phyloP scores from a whole-genome alignment of 2,888 invertebrate genomes.

The Tridacna gigas region DNA sequence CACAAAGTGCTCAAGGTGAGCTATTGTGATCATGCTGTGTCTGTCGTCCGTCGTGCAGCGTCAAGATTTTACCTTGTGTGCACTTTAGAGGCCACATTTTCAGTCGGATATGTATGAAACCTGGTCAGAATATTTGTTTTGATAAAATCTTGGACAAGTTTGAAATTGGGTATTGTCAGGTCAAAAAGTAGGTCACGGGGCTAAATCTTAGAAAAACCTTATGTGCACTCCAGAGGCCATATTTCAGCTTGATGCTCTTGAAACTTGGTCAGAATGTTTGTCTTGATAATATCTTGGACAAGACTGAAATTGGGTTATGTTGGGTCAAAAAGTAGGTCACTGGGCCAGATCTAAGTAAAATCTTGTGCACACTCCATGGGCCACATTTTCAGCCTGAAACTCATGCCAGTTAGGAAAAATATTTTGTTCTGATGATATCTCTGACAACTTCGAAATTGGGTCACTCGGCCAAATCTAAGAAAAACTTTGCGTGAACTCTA shows the following conservation, averaged over 20 bases:
- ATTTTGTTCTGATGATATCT: not conserved
- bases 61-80: not conserved
- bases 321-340: not conserved
- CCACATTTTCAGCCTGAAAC: not conserved
- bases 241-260: not conserved
- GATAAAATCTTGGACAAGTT: slow-evolving; percentile 12
- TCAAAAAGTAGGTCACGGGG: not conserved
- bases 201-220: not conserved
- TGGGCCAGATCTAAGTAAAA: no score
- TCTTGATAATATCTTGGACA: not conserved
- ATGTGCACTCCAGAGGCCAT: not conserved
- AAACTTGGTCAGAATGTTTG: not conserved
- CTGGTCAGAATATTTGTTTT: not conserved
- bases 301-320: not conserved
- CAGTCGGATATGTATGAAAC: not conserved
- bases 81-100: not conserved
- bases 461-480: not conserved
- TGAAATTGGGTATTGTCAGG: not conserved
- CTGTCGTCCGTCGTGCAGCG: not conserved
- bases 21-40: not conserved
- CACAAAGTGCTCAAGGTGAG: not conserved
- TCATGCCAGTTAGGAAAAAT: not conserved
- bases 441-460: not conserved
- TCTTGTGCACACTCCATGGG: no score
- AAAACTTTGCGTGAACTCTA: not conserved